These are phyloP conservation scores for Cyprinodon brontotheroides DNA, from an alignment of 2,113 vertebrate species.

Conservation along the genomic window DNA sequence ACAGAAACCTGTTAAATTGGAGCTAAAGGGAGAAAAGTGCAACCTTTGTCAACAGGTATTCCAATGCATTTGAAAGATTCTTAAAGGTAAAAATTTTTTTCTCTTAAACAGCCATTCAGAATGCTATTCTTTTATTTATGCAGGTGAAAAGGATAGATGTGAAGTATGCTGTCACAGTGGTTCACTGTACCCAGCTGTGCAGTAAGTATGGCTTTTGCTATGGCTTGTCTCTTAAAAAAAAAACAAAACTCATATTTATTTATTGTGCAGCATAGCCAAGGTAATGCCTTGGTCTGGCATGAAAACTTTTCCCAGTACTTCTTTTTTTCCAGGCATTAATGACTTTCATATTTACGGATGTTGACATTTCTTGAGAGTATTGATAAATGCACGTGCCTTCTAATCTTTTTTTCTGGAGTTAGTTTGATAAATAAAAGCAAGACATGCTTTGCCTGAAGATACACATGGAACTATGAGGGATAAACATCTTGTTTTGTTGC, in stretches of 20 bases:
- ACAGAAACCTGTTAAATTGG: conserved; percentile 34
- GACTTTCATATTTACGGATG: background rate
- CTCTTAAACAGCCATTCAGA: background rate
- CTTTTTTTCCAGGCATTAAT: background rate
- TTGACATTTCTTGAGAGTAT: background rate
- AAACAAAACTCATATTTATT: background rate
- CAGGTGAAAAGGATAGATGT: conserved; percentile 71
- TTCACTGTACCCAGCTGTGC: conserved; percentile 54
- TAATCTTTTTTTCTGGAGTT: background rate
- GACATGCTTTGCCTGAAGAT: background rate
- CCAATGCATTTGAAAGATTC: background rate
- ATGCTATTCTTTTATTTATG: conserved; percentile 13
- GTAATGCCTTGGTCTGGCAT: background rate
- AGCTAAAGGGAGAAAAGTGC: conserved; percentile 34
- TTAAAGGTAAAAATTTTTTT: background rate
- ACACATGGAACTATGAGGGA: background rate
- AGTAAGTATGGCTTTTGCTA: conserved; percentile 58
- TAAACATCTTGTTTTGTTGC: background rate
- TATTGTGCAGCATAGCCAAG: background rate
- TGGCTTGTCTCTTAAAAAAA: conserved; percentile 5
- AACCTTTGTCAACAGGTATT: conserved; percentile 72
- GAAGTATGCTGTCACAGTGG: conserved; percentile 55
- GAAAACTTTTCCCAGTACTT: background rate
- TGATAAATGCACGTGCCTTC: background rate
- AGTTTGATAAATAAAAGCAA: background rate